Percentiles rank a stretch among this genome's conserved stretches.
Conservation (phyloP, 1,140 invertebrate species). For the Alviniconcha marisindica region DNA sequence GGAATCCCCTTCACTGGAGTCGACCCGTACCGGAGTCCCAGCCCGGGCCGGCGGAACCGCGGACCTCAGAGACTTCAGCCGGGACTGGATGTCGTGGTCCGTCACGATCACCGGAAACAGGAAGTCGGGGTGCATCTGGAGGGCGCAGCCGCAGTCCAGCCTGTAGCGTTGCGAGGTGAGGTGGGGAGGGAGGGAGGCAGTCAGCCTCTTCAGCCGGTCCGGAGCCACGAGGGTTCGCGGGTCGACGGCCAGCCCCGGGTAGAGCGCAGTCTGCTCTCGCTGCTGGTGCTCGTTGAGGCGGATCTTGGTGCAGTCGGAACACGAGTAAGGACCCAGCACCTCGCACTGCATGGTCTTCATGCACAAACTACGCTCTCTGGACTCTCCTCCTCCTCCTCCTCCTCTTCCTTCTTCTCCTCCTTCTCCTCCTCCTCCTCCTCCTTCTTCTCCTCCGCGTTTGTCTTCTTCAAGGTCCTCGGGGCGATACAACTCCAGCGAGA, state of each 20-base stretch:
- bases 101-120: constrained; percentile 39
- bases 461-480: too few species aligned
- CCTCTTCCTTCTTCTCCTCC: neutral
- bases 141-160: constrained; percentile 37
- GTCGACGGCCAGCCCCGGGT: constrained; percentile 13
- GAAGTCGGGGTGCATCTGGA: constrained; percentile 34
- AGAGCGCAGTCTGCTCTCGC: constrained; percentile 18
- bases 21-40: neutral
- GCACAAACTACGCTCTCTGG: neutral
- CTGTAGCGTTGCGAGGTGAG: constrained; percentile 7
- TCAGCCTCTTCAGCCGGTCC: neutral
- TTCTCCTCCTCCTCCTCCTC: neutral
- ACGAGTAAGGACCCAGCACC: constrained; percentile 34
- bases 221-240: constrained; percentile 32
- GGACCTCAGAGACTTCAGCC: neutral
- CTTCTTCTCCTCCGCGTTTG: too few species aligned
- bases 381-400: neutral
- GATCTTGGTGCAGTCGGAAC: constrained; percentile 34
- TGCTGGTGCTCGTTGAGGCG: neutral
- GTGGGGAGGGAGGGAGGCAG: neutral
- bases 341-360: constrained; percentile 35
- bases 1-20: neutral
- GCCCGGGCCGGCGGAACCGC: too few species aligned
- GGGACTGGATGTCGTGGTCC: constrained; percentile 19
- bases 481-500: too few species aligned